Conservation (phyloP, 2,888 invertebrate genomes). For the Stenichneumon culpator region DNA sequence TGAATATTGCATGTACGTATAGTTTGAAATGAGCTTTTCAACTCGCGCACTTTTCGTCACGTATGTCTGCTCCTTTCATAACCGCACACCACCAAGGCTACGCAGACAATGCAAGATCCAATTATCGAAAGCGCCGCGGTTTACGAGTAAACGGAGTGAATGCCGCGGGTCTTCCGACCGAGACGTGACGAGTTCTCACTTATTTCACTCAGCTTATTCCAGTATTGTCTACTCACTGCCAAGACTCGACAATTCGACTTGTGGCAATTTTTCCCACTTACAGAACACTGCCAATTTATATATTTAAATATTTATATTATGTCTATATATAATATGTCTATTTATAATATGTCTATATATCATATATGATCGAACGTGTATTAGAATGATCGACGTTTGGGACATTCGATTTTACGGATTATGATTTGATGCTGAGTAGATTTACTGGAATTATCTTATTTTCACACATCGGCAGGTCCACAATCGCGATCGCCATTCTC, state of each 20-base stretch:
- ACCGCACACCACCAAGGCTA: background rate
- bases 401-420: background rate
- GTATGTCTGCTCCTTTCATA: slow-evolving; percentile 1
- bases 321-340: too few species aligned
- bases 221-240: slow-evolving; percentile 19
- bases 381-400: too few species aligned
- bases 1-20: slow-evolving; percentile 22
- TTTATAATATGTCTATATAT: background rate
- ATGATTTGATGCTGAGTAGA: background rate
- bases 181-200: slow-evolving; percentile 37
- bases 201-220: slow-evolving; percentile 26
- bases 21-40: slow-evolving; percentile 8
- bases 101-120: background rate
- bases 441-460: background rate
- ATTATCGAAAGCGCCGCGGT: slow-evolving; percentile 37
- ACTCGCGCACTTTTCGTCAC: slow-evolving; percentile 1
- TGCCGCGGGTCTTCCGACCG: slow-evolving; percentile 39
- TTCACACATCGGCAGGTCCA: slow-evolving; percentile 29
- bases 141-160: slow-evolving; percentile 47
- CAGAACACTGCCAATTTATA: background rate
- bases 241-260: slow-evolving; percentile 15
- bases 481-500: slow-evolving; percentile 6
- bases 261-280: background rate
- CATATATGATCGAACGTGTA: too few species aligned
- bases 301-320: background rate